Percentiles rank a stretch among this genome's conserved stretches.
Evolutionary conservation across 2,888 invertebrate genomes (phyloP).

Genomic region (Pilophorus perplexus): DNA sequence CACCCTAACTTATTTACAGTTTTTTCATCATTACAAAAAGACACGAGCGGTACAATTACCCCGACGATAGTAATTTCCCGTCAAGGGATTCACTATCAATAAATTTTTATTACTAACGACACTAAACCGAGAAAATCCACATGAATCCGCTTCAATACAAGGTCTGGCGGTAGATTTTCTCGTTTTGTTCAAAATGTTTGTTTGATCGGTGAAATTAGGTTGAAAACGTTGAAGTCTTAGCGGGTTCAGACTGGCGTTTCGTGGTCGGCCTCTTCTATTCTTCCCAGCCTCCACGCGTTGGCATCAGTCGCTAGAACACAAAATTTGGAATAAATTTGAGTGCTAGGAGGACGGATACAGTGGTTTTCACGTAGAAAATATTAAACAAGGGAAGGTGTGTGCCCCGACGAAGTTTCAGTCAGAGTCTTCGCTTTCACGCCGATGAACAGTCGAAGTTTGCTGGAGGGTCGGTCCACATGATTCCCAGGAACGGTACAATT

Average conservation of each 20-base stretch:
- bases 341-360: too few relatives aligned
- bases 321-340: neutral
- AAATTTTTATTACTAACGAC: slow-evolving; percentile 15
- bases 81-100: neutral
- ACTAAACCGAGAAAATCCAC: slow-evolving; percentile 1
- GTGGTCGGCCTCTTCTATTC: slow-evolving; percentile 77
- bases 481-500: too few relatives aligned
- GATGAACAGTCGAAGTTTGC: too few relatives aligned
- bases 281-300: slow-evolving; percentile 75
- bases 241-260: slow-evolving; percentile 71
- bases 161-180: too few relatives aligned
- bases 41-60: slow-evolving; percentile 20
- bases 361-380: too few relatives aligned
- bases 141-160: too few relatives aligned
- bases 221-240: neutral
- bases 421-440: too few relatives aligned
- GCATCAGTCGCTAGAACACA: slow-evolving; percentile 64
- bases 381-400: too few relatives aligned
- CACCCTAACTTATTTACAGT: too few relatives aligned
- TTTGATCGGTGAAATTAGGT: neutral
- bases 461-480: too few relatives aligned
- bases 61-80: slow-evolving; percentile 4
- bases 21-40: slow-evolving; percentile 13
- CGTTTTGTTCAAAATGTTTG: too few relatives aligned
- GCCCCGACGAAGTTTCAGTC: too few relatives aligned